Conservation (phyloP, 2,797 vertebrate genomes). For the Hydrocynus forskahlii region DNA sequence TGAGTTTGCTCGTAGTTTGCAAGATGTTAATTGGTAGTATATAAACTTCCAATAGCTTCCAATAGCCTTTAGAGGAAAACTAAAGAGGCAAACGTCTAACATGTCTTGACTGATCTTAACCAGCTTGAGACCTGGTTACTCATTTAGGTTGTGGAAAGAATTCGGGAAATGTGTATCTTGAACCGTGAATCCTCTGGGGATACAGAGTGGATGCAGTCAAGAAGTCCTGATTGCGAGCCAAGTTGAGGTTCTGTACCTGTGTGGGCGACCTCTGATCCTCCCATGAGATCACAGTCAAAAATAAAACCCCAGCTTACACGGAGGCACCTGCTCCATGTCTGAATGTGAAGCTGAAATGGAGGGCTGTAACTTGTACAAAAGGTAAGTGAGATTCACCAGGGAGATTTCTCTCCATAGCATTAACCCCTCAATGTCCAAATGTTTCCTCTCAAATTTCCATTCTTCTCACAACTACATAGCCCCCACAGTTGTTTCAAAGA, state of each 20-base stretch:
- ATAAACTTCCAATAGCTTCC: neutral
- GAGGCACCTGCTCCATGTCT: slow-evolving; percentile 45
- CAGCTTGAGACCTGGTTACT: neutral
- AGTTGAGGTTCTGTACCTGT: neutral
- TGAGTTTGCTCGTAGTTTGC: too few relatives aligned
- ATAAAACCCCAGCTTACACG: slow-evolving; percentile 8
- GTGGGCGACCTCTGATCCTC: slow-evolving; percentile 21
- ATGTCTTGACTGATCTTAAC: neutral
- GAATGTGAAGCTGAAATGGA: slow-evolving; percentile 51
- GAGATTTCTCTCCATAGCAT: neutral
- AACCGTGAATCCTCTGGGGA: slow-evolving; percentile 42
- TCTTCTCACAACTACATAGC: neutral
- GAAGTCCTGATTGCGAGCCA: slow-evolving; percentile 27
- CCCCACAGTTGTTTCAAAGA: neutral
- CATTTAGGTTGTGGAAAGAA: slow-evolving; percentile 16
- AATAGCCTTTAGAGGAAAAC: neutral
- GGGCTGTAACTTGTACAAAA: slow-evolving; percentile 2
- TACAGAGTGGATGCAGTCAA: slow-evolving; percentile 34
- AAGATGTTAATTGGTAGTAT: neutral
- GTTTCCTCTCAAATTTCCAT: neutral
- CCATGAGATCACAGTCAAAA: slow-evolving; percentile 34
- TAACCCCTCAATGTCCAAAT: neutral
- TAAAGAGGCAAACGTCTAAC: neutral
- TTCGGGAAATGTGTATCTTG: slow-evolving; percentile 39
- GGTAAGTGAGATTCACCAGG: neutral